These are phyloP conservation scores for Hippopotamyrus pictus DNA, from an alignment of 2,797 vertebrate genomes.

Conservation along the genomic window DNA sequence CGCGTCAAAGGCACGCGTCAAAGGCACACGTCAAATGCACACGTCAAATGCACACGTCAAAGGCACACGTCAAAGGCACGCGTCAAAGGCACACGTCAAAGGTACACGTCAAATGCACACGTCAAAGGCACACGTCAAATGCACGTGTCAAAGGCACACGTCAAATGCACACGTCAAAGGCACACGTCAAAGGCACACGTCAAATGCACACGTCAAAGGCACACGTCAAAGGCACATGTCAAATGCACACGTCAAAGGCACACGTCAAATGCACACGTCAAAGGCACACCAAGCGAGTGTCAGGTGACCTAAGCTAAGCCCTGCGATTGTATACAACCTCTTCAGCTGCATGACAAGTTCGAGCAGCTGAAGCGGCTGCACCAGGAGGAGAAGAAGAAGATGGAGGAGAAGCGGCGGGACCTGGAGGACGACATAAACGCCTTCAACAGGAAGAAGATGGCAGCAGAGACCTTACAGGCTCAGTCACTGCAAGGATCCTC, in stretches of 20 bases:
- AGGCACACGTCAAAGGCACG: no score
- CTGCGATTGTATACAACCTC: neutral
- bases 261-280: no score
- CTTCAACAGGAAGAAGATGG: conserved; percentile 85
- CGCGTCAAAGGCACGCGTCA: no score
- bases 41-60: no score
- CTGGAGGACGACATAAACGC: conserved; percentile 91
- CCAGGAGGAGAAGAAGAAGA: conserved; percentile 94
- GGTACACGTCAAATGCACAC: no score
- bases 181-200: no score
- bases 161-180: no score
- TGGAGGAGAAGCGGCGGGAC: conserved; percentile 88
- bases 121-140: no score
- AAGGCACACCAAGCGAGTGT: neutral
- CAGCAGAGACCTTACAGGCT: conserved; percentile 77
- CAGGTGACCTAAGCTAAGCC: neutral
- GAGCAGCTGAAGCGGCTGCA: conserved; percentile 94
- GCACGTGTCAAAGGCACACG: neutral
- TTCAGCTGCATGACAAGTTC: conserved; percentile 91
- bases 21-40: no score
- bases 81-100: no score
- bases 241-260: no score
- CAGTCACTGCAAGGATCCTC: conserved; percentile 72
- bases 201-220: no score
- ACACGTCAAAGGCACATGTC: neutral